Conservation (phyloP, 2,797 vertebrate genomes). For the Sphaeramia orbicularis region DNA sequence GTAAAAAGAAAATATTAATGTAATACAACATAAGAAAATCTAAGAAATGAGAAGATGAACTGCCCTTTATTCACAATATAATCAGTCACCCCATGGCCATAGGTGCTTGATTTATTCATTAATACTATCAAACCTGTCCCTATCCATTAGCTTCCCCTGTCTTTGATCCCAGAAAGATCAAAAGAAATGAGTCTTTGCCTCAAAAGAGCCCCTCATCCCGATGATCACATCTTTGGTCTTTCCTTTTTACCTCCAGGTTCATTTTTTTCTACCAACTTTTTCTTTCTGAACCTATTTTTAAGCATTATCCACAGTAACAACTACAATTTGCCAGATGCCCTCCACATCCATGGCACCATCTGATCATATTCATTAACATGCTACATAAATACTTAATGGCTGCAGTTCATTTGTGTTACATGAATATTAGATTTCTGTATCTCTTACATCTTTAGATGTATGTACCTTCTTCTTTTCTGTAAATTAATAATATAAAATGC, state of each 20-base stretch:
- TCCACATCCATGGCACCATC: background rate
- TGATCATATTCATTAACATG: slow-evolving; percentile 27
- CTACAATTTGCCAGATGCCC: slow-evolving; percentile 21
- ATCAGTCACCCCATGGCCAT: slow-evolving; percentile 39
- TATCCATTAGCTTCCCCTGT: slow-evolving; percentile 41
- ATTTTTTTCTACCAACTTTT: slow-evolving; percentile 6
- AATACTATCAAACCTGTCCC: slow-evolving; percentile 48
- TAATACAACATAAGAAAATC: background rate
- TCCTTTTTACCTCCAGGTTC: slow-evolving; percentile 25
- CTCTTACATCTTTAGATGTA: slow-evolving; percentile 2
- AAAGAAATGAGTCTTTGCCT: slow-evolving; percentile 42
- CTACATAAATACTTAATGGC: slow-evolving; percentile 18
- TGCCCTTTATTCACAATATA: slow-evolving; percentile 43
- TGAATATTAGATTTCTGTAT: slow-evolving; percentile 14
- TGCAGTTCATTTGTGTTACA: slow-evolving; percentile 18
- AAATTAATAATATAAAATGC: too few species aligned
- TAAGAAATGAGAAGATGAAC: slow-evolving; percentile 37
- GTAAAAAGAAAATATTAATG: background rate
- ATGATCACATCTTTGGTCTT: slow-evolving; percentile 36
- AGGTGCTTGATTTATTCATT: slow-evolving; percentile 58
- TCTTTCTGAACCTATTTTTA: slow-evolving; percentile 19
- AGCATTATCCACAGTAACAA: slow-evolving; percentile 5
- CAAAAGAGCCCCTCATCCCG: slow-evolving; percentile 44
- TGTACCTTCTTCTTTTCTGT: too few species aligned
- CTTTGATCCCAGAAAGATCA: slow-evolving; percentile 62